Percentiles rank a stretch among this genome's conserved stretches.
phyloP scores from a whole-genome alignment of 2,888 invertebrate genomes.

The Pocota personata region DNA sequence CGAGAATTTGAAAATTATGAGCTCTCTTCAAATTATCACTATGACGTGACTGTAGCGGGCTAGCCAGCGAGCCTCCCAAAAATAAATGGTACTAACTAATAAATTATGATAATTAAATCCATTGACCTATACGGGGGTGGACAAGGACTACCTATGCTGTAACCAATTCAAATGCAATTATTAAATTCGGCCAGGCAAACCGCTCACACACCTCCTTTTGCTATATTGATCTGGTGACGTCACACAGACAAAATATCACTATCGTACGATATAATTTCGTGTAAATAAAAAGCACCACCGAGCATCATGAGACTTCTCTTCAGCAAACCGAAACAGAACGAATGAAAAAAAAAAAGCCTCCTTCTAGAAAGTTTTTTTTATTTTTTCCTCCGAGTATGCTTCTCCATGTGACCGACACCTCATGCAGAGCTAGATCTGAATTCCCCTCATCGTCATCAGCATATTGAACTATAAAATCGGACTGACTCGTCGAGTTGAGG shows the following conservation, averaged over 20 bases:
- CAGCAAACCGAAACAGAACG: background rate
- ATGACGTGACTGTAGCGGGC: background rate
- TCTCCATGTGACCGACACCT: constrained; percentile 52
- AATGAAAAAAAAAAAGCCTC: background rate
- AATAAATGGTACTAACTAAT: background rate
- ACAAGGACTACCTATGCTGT: background rate
- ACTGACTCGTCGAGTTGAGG: constrained; percentile 19
- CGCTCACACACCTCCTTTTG: constrained; percentile 56
- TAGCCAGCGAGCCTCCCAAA: background rate
- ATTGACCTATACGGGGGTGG: background rate
- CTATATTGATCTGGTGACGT: constrained; percentile 67
- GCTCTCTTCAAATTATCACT: background rate
- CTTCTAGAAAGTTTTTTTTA: constrained; percentile 34
- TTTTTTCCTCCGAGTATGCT: too few relatives aligned
- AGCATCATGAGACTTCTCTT: constrained; percentile 40
- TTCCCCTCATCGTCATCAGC: background rate
- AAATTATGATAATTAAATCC: background rate
- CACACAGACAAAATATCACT: constrained; percentile 30
- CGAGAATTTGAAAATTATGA: background rate
- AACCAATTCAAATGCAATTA: constrained; percentile 15
- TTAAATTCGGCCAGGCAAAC: constrained; percentile 21
- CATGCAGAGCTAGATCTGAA: constrained; percentile 34
- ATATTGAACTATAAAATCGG: constrained; percentile 22
- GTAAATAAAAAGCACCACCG: constrained; percentile 31
- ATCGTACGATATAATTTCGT: constrained; percentile 13